A percentile compares a stretch with the other conserved stretches of the same genome.
Conservation (phyloP, 2,888 invertebrate genomes). For the Notocelia uddmanniana region DNA sequence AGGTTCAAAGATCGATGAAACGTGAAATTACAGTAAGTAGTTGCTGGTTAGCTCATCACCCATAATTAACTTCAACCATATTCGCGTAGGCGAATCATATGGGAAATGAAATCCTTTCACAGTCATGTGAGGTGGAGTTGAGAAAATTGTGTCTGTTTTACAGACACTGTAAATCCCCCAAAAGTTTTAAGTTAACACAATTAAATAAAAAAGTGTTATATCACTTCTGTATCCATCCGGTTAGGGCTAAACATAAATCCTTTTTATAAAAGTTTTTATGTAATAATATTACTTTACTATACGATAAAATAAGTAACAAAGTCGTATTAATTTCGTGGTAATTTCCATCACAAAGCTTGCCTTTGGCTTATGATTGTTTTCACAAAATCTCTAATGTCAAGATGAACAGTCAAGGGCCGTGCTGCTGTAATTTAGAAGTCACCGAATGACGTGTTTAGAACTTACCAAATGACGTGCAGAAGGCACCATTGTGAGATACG, state of each 20-base stretch:
- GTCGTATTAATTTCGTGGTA: not conserved
- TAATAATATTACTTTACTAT: not conserved
- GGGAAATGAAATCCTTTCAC: too few relatives aligned
- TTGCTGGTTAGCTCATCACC: too few relatives aligned
- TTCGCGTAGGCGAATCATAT: too few relatives aligned
- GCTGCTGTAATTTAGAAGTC: not conserved
- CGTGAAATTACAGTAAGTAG: too few relatives aligned
- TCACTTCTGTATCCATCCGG: too few relatives aligned
- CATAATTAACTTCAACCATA: too few relatives aligned
- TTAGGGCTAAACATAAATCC: not conserved
- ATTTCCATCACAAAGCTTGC: not conserved
- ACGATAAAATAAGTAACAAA: not conserved
- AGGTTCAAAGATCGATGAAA: too few relatives aligned
- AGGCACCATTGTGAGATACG: not conserved
- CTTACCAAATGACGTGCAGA: not conserved
- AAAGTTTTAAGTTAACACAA: too few relatives aligned
- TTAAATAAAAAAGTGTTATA: too few relatives aligned
- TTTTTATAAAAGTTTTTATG: not conserved
- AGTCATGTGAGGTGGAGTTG: too few relatives aligned
- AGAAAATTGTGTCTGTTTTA: too few relatives aligned
- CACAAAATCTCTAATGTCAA: not conserved
- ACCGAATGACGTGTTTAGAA: not conserved
- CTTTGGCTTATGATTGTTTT: not conserved
- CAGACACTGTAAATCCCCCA: too few relatives aligned
- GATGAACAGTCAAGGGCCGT: not conserved